Evolutionary conservation across 2,113 vertebrate genomes (phyloP).

Genomic region (Chinchilla lanigera): DNA sequence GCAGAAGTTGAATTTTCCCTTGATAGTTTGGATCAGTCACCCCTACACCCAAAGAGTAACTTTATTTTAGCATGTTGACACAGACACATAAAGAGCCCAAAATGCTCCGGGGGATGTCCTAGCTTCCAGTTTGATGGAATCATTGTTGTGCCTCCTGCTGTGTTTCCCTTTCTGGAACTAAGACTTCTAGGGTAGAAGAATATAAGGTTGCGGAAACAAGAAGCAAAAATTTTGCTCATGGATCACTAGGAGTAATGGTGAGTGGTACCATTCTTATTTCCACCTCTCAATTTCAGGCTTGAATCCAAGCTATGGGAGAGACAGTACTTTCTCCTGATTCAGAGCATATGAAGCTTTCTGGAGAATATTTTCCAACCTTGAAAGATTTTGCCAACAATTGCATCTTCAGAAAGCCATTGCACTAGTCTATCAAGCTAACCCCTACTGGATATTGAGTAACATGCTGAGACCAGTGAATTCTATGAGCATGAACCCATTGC

Average conservation of each 20-base stretch:
- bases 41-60: not conserved
- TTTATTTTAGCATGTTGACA: not conserved
- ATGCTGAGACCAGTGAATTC: not conserved
- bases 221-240: not conserved
- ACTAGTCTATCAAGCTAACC: not conserved
- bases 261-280: not conserved
- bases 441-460: not conserved
- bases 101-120: not conserved
- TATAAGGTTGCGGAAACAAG: not conserved
- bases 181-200: not conserved
- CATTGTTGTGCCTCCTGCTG: not conserved
- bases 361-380: not conserved
- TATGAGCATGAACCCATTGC: not conserved
- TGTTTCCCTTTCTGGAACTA: not conserved
- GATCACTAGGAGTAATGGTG: not conserved
- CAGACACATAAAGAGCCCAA: not conserved
- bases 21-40: not conserved
- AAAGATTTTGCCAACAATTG: not conserved
- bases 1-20: not conserved
- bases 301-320: not conserved
- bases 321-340: not conserved
- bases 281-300: not conserved
- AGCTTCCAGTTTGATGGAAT: not conserved
- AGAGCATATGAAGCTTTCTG: not conserved
- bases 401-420: not conserved